These are phyloP conservation scores for Drosophila asahinai DNA, from an alignment of 1,140 invertebrate genomes.

Conservation along the genomic window DNA sequence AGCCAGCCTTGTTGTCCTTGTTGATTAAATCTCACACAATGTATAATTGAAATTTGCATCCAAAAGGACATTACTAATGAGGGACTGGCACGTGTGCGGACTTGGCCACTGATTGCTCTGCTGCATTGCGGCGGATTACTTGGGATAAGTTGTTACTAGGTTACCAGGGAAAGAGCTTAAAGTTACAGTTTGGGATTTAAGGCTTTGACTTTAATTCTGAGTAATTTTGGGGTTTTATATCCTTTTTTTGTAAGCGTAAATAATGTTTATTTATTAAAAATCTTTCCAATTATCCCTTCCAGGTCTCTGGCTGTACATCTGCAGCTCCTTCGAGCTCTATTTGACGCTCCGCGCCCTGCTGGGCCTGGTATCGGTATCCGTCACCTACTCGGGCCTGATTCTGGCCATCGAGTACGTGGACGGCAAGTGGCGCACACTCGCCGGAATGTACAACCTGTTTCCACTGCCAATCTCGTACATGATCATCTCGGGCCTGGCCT, in stretches of 20 bases:
- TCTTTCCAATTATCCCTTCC: constrained; percentile 23
- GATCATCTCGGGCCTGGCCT: constrained; percentile 89
- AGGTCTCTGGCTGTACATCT: constrained; percentile 88
- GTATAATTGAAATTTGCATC: constrained; percentile 76
- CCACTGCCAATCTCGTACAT: constrained; percentile 90
- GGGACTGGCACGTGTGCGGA: constrained; percentile 22
- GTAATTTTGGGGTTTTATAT: background rate
- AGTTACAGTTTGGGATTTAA: background rate
- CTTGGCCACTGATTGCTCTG: constrained; percentile 20
- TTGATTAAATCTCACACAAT: constrained; percentile 76
- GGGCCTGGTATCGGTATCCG: constrained; percentile 90
- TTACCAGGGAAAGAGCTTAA: background rate
- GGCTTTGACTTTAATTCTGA: background rate
- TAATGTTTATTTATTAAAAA: too few relatives aligned
- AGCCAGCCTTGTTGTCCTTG: constrained; percentile 66
- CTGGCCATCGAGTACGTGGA: constrained; percentile 90
- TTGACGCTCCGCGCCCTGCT: constrained; percentile 87
- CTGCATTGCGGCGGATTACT: constrained; percentile 22
- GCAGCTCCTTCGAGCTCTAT: constrained; percentile 89
- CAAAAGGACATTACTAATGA: constrained; percentile 75
- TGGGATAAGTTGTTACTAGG: background rate
- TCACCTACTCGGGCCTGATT: constrained; percentile 90
- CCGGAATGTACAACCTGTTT: constrained; percentile 90
- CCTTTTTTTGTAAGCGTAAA: too few relatives aligned
- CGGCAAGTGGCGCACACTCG: constrained; percentile 90